These are phyloP conservation scores for Drosophila mercatorum DNA, from an alignment of 2,888 invertebrate species.

Conservation along the genomic window DNA sequence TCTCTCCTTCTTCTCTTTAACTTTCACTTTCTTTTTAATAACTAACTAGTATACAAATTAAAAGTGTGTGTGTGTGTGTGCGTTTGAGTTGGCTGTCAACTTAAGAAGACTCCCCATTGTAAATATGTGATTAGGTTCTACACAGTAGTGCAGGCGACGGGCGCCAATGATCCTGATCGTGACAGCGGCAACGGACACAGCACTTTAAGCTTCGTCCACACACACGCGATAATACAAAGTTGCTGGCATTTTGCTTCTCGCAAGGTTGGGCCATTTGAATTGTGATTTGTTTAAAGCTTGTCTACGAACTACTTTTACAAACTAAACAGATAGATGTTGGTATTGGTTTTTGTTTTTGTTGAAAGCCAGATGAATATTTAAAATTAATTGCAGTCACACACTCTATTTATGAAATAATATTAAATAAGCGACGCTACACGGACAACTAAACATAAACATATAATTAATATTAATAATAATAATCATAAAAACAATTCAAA, in stretches of 20 bases:
- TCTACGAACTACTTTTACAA: constrained; percentile 48
- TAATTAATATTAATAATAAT: constrained; percentile 30
- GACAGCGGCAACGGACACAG: constrained; percentile 36
- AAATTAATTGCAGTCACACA: constrained; percentile 57
- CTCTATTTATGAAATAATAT: constrained; percentile 46
- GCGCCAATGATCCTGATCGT: constrained; percentile 18
- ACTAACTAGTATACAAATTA: constrained; percentile 56
- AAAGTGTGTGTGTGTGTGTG: constrained; percentile 29
- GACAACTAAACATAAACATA: constrained; percentile 41
- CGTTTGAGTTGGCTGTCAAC: constrained; percentile 23
- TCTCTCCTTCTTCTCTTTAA: not conserved
- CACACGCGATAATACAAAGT: constrained; percentile 53
- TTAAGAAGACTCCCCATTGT: not conserved
- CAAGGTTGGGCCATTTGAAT: constrained; percentile 30
- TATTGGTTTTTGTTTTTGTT: constrained; percentile 19
- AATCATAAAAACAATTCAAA: constrained; percentile 58
- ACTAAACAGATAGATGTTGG: constrained; percentile 21
- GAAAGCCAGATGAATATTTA: constrained; percentile 40
- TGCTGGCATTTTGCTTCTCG: constrained; percentile 30
- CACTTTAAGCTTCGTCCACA: constrained; percentile 27
- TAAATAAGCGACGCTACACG: constrained; percentile 55
- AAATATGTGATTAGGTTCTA: not conserved
- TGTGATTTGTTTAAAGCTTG: constrained; percentile 63
- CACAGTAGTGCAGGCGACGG: not conserved
- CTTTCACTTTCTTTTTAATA: constrained; percentile 33